phyloP scores from a whole-genome alignment of 2,888 invertebrate species.

The Lamproptera curius region DNA sequence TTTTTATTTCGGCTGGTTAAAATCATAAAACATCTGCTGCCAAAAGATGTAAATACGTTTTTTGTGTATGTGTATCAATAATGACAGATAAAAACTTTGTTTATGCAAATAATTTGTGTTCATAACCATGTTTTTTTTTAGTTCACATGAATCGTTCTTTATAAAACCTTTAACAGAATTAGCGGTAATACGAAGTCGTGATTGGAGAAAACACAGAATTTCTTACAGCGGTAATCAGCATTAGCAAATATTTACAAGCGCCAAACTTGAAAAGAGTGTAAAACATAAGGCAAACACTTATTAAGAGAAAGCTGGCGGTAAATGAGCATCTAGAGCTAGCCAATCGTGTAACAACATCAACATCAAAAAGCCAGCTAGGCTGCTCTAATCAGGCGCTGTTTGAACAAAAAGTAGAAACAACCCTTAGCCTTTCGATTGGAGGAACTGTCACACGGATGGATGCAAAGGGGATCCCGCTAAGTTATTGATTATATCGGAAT shows the following conservation, averaged over 20 bases:
- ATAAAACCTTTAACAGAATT: not conserved
- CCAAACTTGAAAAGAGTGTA: conserved; percentile 20
- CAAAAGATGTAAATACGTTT: too few species aligned
- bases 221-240: conserved; percentile 9
- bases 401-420: conserved; percentile 68
- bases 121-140: too few species aligned
- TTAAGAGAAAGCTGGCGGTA: conserved; percentile 45
- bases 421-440: conserved; percentile 65
- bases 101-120: too few species aligned
- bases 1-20: too few species aligned
- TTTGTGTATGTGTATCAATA: too few species aligned
- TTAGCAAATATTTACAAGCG: conserved; percentile 23
- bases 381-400: conserved; percentile 72
- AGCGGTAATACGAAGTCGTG: not conserved
- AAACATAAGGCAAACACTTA: conserved; percentile 52
- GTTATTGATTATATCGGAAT: conserved; percentile 79
- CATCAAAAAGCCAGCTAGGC: conserved; percentile 57
- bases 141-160: not conserved
- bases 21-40: too few species aligned
- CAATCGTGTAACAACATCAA: conserved; percentile 58
- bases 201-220: conserved; percentile 3
- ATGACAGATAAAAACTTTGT: too few species aligned
- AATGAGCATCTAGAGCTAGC: conserved; percentile 51
- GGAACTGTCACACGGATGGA: conserved; percentile 74
- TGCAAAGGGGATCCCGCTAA: conserved; percentile 78